A percentile compares a stretch with the other conserved stretches of the same genome.
These are phyloP conservation scores for Cataglyphis cursor DNA, from an alignment of 2,888 invertebrate genomes.

Conservation along the genomic window DNA sequence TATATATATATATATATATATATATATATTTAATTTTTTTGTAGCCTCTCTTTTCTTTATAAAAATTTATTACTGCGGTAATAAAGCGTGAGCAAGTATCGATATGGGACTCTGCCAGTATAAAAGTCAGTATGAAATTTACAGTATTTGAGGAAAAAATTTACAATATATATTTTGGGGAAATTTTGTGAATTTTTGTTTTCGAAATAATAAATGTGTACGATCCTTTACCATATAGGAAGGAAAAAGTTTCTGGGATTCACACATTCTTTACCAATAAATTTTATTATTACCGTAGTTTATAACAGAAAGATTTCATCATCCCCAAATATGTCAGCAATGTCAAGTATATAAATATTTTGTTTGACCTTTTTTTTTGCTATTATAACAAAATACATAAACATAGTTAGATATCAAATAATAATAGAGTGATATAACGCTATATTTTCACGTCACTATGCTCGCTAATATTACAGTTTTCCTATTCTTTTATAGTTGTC, in stretches of 20 bases:
- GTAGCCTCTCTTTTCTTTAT: not conserved
- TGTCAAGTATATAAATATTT: slow-evolving; percentile 13
- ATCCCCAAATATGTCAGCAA: not conserved
- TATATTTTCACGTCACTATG: not conserved
- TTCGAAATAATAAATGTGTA: too few species aligned
- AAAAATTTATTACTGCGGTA: slow-evolving; percentile 6
- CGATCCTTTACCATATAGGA: too few species aligned
- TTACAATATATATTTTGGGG: too few species aligned
- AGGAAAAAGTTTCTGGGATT: too few species aligned
- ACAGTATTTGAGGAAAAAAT: not conserved
- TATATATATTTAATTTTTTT: not conserved
- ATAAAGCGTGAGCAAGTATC: slow-evolving; percentile 25
- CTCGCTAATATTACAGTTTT: not conserved
- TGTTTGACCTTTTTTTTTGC: not conserved
- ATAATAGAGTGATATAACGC: not conserved
- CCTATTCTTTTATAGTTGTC: not conserved
- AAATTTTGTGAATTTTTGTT: not conserved
- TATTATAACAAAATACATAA: not conserved
- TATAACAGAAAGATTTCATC: not conserved
- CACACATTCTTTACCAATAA: too few species aligned
- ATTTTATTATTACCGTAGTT: too few species aligned
- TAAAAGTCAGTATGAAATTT: slow-evolving; percentile 7
- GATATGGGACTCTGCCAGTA: slow-evolving; percentile 37
- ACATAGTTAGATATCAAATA: not conserved
- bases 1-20: not conserved